Evolutionary conservation across 2,113 vertebrate species (phyloP).

Genomic region (Mungos mungo): DNA sequence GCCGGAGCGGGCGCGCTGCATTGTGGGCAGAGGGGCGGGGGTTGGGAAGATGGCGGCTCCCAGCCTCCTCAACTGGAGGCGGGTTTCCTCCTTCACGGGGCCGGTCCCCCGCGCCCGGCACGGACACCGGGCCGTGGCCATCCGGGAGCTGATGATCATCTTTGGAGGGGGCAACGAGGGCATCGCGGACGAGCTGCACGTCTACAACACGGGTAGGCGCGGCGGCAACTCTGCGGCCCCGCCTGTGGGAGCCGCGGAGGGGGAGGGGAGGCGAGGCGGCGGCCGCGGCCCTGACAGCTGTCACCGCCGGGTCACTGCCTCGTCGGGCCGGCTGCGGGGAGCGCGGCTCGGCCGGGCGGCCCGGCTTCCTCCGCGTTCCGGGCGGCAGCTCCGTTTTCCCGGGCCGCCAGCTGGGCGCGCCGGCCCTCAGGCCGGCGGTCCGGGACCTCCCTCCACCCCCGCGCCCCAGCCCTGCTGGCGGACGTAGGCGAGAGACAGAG

Average conservation of each 20-base stretch:
- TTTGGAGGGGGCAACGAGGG: conserved; percentile 98
- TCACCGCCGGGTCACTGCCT: conserved; percentile 61
- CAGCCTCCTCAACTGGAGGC: conserved; percentile 90
- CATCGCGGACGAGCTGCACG: conserved; percentile 95
- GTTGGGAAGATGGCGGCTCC: conserved; percentile 85
- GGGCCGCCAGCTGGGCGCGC: neutral
- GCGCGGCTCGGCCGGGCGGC: neutral
- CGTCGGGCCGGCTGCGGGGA: neutral
- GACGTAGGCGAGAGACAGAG: neutral
- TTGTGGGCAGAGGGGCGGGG: conserved; percentile 87
- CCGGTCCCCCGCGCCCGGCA: conserved; percentile 94
- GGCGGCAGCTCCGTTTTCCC: neutral
- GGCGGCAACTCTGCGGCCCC: conserved; percentile 15
- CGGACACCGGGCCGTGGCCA: conserved; percentile 94
- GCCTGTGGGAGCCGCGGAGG: conserved; percentile 33
- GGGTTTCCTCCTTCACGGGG: conserved; percentile 91
- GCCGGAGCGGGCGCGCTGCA: conserved; percentile 75
- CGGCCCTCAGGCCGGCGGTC: neutral
- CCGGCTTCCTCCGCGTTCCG: neutral
- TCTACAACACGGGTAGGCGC: conserved; percentile 94
- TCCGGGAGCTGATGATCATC: conserved; percentile 94
- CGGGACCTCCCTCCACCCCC: too few relatives aligned
- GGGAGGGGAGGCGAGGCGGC: conserved; percentile 64
- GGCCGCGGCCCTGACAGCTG: conserved; percentile 59
- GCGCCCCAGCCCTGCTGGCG: neutral